Conservation (phyloP, 2,888 invertebrate genomes). For the Aphodius granarius region DNA sequence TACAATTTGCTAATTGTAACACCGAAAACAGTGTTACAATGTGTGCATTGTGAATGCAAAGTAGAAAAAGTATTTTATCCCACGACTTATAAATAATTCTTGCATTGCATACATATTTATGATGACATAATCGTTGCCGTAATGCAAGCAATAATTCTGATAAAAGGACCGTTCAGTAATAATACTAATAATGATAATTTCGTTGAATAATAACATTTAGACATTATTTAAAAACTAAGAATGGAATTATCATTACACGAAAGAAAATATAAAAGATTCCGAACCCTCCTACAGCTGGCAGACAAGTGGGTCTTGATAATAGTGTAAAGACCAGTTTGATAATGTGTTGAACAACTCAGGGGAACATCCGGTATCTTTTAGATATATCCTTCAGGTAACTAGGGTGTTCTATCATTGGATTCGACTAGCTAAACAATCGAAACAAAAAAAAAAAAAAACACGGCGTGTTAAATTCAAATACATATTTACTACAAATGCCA, state of each 20-base stretch:
- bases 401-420: not conserved
- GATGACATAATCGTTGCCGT: no score
- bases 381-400: not conserved
- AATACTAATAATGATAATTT: no score
- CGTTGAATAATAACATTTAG: no score
- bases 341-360: not conserved
- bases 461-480: not conserved
- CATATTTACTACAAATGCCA: not conserved
- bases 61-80: no score
- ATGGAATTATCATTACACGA: not conserved
- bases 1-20: no score
- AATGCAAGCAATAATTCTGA: no score
- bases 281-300: not conserved
- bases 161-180: no score
- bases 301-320: not conserved
- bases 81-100: no score
- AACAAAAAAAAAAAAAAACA: not conserved
- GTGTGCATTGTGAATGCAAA: no score
- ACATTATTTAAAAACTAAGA: no score
- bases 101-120: no score
- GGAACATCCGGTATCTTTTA: not conserved
- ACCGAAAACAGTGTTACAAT: no score
- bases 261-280: not conserved
- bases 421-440: not conserved
- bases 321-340: not conserved